Evolutionary conservation across 2,113 vertebrate species (phyloP), one percentile per base, ranked within the genome.

Genomic region (Psophia crepitans): DNA sequence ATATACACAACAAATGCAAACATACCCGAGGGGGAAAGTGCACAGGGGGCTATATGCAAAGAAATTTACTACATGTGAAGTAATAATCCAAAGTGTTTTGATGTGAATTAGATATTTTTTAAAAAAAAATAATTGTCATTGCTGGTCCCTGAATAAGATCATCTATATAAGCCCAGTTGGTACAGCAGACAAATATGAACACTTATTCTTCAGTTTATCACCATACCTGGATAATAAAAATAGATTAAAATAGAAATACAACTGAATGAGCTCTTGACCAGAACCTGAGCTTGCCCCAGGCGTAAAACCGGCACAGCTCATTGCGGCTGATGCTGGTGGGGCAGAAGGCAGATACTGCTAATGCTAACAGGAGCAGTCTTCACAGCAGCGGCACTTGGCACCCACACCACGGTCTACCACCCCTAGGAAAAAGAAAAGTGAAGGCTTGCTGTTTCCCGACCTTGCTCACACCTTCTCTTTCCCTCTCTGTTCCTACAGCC

Each of bases 341-440:
- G 60, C 56, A 68, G 66, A 33, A 26, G n/a, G 48, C 41, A 57
- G 22, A 6, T 26, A 14, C 1, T 19, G 44, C 39, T 21, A 3
- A 51, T 12, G 26, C 76, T 48, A 14, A 27, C 35, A 17, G 63
- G 21, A 85, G 14, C 46, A 12, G n/a, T 28, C 61, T 35, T 28
- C 51, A 8, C 41, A 24, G 73, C 41, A 63, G 71, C 65, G 66
- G 28, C 14, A 12, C 24, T 4, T 84, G 74, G 56, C 61, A 35
- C 30, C 33, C n/a, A 26, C 1, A 2, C 68, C 32, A 20, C 3
- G 15, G 27, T 19, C 14, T 13, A 4, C 43, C 12, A 58, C 2
- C 24, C 46, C 27, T 3, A n/a, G 51, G 4, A 11, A 56, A 57
- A 60, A 19, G 17, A 43, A 16, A 48, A 48, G 17, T 8, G 20